phyloP scores from a whole-genome alignment of 2,113 vertebrate species.

The Naja naja region DNA sequence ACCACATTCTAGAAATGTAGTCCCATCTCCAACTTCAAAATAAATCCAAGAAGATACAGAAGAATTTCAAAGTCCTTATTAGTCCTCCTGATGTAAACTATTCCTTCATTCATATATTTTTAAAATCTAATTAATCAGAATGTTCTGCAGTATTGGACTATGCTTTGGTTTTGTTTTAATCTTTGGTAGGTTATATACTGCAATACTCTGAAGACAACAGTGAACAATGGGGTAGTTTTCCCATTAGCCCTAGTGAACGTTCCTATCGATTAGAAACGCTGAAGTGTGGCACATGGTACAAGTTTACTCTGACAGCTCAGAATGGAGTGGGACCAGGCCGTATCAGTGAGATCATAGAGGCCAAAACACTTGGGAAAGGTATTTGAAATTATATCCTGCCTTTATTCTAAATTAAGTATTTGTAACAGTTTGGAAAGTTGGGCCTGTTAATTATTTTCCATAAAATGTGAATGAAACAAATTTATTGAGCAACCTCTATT shows the following conservation, averaged over 20 bases:
- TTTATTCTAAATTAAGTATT: not conserved
- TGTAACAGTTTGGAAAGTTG: not conserved
- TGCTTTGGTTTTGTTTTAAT: not conserved
- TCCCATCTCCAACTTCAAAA: not conserved
- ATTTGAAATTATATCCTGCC: not conserved
- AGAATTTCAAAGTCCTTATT: not conserved
- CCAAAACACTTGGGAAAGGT: constrained; percentile 98
- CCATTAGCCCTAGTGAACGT: constrained; percentile 96
- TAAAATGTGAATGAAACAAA: not conserved
- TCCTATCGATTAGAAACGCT: constrained; percentile 92
- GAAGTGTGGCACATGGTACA: constrained; percentile 98
- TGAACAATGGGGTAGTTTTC: constrained; percentile 97
- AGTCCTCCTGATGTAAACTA: not conserved
- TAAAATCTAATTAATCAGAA: not conserved
- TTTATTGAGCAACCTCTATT: not conserved
- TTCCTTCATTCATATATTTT: not conserved
- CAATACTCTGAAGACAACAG: constrained; percentile 99
- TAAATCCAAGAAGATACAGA: not conserved
- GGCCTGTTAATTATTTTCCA: not conserved
- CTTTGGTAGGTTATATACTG: constrained; percentile 86
- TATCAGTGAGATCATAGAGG: constrained; percentile 99
- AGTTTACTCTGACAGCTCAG: constrained; percentile 97
- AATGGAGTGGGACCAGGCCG: constrained; percentile 96
- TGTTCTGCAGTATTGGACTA: rapidly evolving
- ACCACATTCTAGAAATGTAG: not conserved